A percentile compares a stretch with the other conserved stretches of the same genome.
These are phyloP conservation scores for Xiphias gladius DNA, from an alignment of 2,113 vertebrate species.

Conservation along the genomic window DNA sequence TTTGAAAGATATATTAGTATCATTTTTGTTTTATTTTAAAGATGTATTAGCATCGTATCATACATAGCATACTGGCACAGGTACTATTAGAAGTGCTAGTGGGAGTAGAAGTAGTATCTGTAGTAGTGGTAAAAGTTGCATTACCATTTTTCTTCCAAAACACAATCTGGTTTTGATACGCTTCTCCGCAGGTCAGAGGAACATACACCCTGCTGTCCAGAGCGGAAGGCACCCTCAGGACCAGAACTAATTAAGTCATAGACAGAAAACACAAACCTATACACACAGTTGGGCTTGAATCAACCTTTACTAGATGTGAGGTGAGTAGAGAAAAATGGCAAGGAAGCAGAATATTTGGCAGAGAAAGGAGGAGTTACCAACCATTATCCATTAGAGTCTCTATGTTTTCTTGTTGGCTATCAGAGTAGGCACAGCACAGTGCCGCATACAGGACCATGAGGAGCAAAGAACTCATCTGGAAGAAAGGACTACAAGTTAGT, in stretches of 20 bases:
- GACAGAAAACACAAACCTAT: neutral
- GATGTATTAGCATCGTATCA: too few relatives aligned
- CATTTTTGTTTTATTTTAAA: too few relatives aligned
- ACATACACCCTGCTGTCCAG: constrained; percentile 24
- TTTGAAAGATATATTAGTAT: too few relatives aligned
- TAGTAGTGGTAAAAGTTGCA: neutral
- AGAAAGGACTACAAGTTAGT: neutral
- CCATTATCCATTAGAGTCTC: constrained; percentile 75
- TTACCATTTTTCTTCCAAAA: constrained; percentile 81
- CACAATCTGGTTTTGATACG: constrained; percentile 59
- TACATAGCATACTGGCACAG: neutral
- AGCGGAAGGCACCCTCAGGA: constrained; percentile 50
- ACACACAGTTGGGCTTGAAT: neutral
- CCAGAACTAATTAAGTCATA: constrained; percentile 68
- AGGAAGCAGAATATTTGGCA: neutral
- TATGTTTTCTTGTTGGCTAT: neutral
- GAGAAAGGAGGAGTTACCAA: constrained; percentile 51
- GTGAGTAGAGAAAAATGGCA: neutral
- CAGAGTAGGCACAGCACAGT: constrained; percentile 19
- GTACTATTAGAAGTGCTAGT: neutral
- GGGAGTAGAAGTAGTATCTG: neutral
- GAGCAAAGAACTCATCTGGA: constrained; percentile 74
- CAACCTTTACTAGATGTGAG: neutral
- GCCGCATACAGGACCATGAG: constrained; percentile 52
- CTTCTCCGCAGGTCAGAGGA: constrained; percentile 75